Conservation (phyloP, 2,113 vertebrate species). For the Triplophysa dalaica region DNA sequence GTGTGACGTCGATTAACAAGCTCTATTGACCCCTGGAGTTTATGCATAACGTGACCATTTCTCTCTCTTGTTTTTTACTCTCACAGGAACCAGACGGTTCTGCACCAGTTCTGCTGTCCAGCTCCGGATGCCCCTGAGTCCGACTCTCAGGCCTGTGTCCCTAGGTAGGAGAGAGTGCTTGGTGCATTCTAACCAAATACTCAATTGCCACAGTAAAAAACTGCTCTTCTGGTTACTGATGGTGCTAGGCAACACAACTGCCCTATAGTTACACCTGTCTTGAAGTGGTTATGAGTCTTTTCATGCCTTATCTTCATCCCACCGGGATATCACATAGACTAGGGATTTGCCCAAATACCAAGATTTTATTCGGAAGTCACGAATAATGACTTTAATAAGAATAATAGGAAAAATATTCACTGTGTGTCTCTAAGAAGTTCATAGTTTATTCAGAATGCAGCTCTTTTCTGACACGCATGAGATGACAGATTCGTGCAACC, state of each 20-base stretch:
- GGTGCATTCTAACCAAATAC: conserved; percentile 54
- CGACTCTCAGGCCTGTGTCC: conserved; percentile 74
- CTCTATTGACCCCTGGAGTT: not conserved
- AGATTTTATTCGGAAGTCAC: too few species aligned
- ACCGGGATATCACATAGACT: not conserved
- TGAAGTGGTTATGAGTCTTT: conserved; percentile 73
- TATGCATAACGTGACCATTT: not conserved
- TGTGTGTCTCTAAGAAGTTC: too few species aligned
- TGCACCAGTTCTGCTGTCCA: conserved; percentile 98
- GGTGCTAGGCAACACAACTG: conserved; percentile 61
- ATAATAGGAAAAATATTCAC: too few species aligned
- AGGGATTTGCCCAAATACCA: too few species aligned
- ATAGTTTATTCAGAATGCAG: too few species aligned
- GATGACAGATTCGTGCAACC: too few species aligned
- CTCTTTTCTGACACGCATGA: too few species aligned
- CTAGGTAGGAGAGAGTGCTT: conserved; percentile 72
- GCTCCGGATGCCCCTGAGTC: conserved; percentile 89
- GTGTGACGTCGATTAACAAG: too few species aligned
- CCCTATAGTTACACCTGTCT: conserved; percentile 59
- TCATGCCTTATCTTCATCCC: conserved; percentile 23
- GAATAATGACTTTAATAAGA: too few species aligned
- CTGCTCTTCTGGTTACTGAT: conserved; percentile 52
- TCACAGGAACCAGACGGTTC: conserved; percentile 92
- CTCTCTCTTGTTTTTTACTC: not conserved
- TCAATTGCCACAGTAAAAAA: not conserved